Conservation (phyloP, 2,797 vertebrate species). For the Gorsachius magnificus region DNA sequence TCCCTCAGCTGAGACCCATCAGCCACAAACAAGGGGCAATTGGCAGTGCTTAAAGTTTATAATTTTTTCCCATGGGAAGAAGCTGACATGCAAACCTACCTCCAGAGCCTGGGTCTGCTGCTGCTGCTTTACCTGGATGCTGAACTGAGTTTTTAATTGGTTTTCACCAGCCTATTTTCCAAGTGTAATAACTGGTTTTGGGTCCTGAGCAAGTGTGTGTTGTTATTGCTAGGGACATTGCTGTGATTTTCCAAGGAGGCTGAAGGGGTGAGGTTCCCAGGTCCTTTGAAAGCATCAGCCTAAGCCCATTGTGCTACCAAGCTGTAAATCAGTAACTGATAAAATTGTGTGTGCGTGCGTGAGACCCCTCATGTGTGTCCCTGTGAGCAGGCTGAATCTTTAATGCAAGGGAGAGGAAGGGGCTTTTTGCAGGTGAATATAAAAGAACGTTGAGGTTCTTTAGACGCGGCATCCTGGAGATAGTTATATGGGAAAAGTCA, state of each 20-base stretch:
- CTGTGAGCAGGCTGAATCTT: slow-evolving; percentile 42
- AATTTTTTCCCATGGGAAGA: slow-evolving; percentile 48
- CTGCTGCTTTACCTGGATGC: slow-evolving; percentile 1
- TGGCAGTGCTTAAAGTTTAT: slow-evolving; percentile 29
- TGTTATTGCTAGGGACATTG: slow-evolving; percentile 3
- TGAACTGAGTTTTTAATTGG: slow-evolving; percentile 51
- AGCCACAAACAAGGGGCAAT: slow-evolving; percentile 41
- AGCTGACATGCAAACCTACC: neutral
- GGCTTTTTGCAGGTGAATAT: slow-evolving; percentile 49
- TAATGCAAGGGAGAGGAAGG: slow-evolving; percentile 51
- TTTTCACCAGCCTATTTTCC: slow-evolving; percentile 8
- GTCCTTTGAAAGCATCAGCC: slow-evolving; percentile 41
- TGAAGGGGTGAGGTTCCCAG: slow-evolving; percentile 34
- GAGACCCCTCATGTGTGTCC: neutral
- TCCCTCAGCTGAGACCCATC: neutral
- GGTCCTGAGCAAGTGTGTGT: neutral
- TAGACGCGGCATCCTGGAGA: slow-evolving; percentile 52
- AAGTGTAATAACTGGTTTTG: slow-evolving; percentile 4
- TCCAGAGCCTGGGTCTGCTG: slow-evolving; percentile 9
- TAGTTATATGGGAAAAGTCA: slow-evolving; percentile 52
- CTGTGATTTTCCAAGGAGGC: slow-evolving; percentile 34
- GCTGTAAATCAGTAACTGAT: slow-evolving; percentile 34
- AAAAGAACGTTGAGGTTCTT: slow-evolving; percentile 35
- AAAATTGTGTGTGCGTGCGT: neutral
- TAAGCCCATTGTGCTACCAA: slow-evolving; percentile 27